These are phyloP conservation scores for Tinea trinotella DNA, from an alignment of 2,888 invertebrate genomes.

Conservation along the genomic window DNA sequence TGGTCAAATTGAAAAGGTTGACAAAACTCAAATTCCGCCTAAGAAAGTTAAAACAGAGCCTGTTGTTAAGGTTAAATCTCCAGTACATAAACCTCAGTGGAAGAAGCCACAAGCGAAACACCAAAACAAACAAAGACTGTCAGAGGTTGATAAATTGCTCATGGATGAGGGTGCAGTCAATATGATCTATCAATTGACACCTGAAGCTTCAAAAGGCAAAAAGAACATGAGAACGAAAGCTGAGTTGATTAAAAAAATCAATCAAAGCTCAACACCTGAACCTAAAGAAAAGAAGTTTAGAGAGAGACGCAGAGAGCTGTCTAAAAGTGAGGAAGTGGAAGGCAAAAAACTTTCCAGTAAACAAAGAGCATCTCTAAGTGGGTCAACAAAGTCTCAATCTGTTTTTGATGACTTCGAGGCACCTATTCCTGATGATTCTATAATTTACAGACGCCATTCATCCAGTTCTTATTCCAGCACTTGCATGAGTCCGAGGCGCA, in stretches of 20 bases:
- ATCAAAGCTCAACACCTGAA: slow-evolving; percentile 61
- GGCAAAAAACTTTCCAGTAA: slow-evolving; percentile 47
- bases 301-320: slow-evolving; percentile 59
- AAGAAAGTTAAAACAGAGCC: slow-evolving; percentile 46
- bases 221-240: slow-evolving; percentile 69
- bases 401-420: slow-evolving; percentile 75
- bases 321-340: slow-evolving; percentile 47
- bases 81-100: slow-evolving; percentile 50
- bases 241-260: slow-evolving; percentile 74
- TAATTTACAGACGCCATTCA: slow-evolving; percentile 86
- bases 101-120: slow-evolving; percentile 60
- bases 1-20: slow-evolving; percentile 28
- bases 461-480: slow-evolving; percentile 86
- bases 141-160: slow-evolving; percentile 82
- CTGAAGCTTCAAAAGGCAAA: slow-evolving; percentile 61
- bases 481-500: slow-evolving; percentile 75
- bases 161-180: slow-evolving; percentile 91
- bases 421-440: slow-evolving; percentile 80
- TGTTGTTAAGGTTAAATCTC: slow-evolving; percentile 48
- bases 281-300: slow-evolving; percentile 63
- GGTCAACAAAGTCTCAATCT: slow-evolving; percentile 64
- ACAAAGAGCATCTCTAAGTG: slow-evolving; percentile 49
- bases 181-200: slow-evolving; percentile 85
- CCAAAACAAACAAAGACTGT: slow-evolving; percentile 68
- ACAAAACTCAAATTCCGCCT: slow-evolving; percentile 30